Evolutionary conservation across 2,797 vertebrate species (phyloP).

Genomic region (Bradypodion pumilum): DNA sequence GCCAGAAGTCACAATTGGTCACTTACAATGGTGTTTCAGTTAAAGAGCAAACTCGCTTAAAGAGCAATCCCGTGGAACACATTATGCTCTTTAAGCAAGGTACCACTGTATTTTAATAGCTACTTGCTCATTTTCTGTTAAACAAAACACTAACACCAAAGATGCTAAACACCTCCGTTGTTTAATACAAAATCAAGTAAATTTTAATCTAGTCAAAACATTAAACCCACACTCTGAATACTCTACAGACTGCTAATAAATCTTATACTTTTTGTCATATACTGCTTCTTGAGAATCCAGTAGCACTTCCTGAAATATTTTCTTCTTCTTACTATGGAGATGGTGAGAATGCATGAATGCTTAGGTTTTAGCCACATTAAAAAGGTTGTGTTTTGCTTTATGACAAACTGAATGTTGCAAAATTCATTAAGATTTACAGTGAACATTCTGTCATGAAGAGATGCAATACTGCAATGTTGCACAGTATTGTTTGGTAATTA

Average conservation of each 20-base stretch:
- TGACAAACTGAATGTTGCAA: not conserved
- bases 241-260: not conserved
- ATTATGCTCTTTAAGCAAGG: no score
- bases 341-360: constrained; percentile 22
- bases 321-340: constrained; percentile 34
- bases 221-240: not conserved
- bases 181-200: constrained; percentile 28
- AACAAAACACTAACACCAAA: not conserved
- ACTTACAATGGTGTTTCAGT: no score
- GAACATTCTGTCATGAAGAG: constrained; percentile 1
- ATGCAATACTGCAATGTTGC: not conserved
- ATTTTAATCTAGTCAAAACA: not conserved
- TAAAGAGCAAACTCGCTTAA: no score
- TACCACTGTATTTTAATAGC: no score
- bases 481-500: not conserved
- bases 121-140: no score
- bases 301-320: constrained; percentile 9
- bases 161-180: not conserved
- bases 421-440: constrained; percentile 18
- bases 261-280: constrained; percentile 21
- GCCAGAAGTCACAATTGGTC: no score
- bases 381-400: constrained; percentile 1
- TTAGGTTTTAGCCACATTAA: not conserved
- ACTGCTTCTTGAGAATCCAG: constrained; percentile 3
- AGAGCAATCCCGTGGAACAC: no score